A percentile compares a stretch with the other conserved stretches of the same genome.
Evolutionary conservation across 2,797 vertebrate genomes (phyloP).

Genomic region (Rhabdomys pumilio): DNA sequence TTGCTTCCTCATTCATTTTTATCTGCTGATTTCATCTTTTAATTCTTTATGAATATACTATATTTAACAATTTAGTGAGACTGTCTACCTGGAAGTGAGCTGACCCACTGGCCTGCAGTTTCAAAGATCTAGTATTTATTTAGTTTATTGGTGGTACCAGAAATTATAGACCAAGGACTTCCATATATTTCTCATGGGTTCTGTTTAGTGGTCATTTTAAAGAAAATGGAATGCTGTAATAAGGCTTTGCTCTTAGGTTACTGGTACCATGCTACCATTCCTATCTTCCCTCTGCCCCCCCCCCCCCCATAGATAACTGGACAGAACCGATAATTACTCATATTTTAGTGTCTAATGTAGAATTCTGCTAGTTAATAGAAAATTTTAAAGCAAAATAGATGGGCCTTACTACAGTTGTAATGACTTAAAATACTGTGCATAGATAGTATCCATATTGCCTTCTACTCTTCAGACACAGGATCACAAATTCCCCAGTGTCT

Average conservation of each 20-base stretch:
- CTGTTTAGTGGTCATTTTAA: neutral
- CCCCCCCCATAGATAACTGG: neutral
- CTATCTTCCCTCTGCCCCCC: neutral
- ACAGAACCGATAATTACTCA: neutral
- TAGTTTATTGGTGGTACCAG: neutral
- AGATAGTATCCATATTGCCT: neutral
- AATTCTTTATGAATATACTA: neutral
- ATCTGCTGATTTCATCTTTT: conserved; percentile 53
- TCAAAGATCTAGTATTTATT: neutral
- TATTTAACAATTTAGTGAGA: neutral
- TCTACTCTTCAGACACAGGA: neutral
- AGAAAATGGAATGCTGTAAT: neutral
- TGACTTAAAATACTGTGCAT: neutral
- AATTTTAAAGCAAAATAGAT: conserved; percentile 27
- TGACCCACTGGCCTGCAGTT: neutral
- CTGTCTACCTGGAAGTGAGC: neutral
- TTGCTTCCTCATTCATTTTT: conserved; percentile 59
- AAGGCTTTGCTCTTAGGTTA: conserved; percentile 6
- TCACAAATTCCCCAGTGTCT: neutral
- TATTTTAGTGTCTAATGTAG: conserved; percentile 58
- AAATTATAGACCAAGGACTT: neutral
- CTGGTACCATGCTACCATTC: neutral
- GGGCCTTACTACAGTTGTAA: neutral
- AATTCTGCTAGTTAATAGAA: conserved; percentile 2
- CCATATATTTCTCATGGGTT: neutral